Percentiles rank a stretch among this genome's conserved stretches.
Evolutionary conservation across 2,888 invertebrate genomes (phyloP).

Genomic region (Drosophila kambysellisi): DNA sequence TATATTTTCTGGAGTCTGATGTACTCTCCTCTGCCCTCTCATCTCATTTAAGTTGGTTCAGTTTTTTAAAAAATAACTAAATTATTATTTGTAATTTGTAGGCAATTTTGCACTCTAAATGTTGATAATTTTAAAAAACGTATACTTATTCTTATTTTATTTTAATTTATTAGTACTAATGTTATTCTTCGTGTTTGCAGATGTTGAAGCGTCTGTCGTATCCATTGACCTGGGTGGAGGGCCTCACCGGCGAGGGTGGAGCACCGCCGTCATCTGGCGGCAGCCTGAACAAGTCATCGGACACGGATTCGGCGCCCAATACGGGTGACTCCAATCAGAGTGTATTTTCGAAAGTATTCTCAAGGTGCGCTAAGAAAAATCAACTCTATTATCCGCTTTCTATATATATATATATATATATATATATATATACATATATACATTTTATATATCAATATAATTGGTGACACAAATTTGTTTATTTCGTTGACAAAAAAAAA

Average conservation of each 20-base stretch:
- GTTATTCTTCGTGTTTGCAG: slow-evolving; percentile 85
- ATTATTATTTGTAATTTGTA: too few relatives aligned
- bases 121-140: neutral
- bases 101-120: neutral
- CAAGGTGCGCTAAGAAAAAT: slow-evolving; percentile 88
- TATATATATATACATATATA: neutral
- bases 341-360: slow-evolving; percentile 96
- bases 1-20: too few relatives aligned
- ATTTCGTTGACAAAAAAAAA: slow-evolving; percentile 59
- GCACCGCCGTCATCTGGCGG: slow-evolving; percentile 85
- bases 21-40: too few relatives aligned
- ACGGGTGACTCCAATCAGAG: slow-evolving; percentile 88
- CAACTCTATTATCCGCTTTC: slow-evolving; percentile 17
- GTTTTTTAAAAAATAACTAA: too few relatives aligned
- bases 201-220: slow-evolving; percentile 96
- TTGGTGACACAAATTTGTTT: slow-evolving; percentile 69
- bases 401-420: neutral
- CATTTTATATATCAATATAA: slow-evolving; percentile 41
- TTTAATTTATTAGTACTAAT: neutral
- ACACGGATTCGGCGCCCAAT: slow-evolving; percentile 85
- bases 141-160: neutral
- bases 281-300: slow-evolving; percentile 83
- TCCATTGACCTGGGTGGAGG: slow-evolving; percentile 96
- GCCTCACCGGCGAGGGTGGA: slow-evolving; percentile 91
- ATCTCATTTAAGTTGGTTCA: too few relatives aligned